Evolutionary conservation across 2,888 invertebrate genomes (phyloP).

Genomic region (Nymphalis c-album): DNA sequence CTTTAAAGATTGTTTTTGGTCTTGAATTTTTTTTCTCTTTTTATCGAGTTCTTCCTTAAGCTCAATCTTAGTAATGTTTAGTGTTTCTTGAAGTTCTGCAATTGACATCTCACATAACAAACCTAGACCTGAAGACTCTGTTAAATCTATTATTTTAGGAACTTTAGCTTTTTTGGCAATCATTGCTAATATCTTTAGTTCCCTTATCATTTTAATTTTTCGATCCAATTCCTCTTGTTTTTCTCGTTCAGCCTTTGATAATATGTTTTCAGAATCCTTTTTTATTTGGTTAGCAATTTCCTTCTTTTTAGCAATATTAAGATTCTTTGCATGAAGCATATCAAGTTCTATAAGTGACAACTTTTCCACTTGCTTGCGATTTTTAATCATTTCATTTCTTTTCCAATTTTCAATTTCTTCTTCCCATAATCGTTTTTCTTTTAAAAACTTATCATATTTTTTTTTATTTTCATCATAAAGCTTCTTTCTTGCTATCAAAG

Average conservation of each 20-base stretch:
- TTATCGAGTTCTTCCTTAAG: conserved; percentile 78
- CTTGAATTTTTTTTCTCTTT: conserved; percentile 69
- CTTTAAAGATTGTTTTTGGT: conserved; percentile 69
- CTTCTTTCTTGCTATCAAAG: conserved; percentile 79
- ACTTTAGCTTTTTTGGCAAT: conserved; percentile 76
- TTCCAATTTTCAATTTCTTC: conserved; percentile 78
- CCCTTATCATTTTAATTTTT: conserved; percentile 73
- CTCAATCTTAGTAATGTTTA: conserved; percentile 72
- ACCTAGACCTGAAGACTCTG: conserved; percentile 81
- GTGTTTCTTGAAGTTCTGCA: conserved; percentile 81
- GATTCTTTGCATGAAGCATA: conserved; percentile 58
- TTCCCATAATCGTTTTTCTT: conserved; percentile 73
- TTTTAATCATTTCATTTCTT: conserved; percentile 70
- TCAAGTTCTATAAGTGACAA: conserved; percentile 59
- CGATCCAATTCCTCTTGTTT: conserved; percentile 77
- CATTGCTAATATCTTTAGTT: conserved; percentile 73
- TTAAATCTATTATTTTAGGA: conserved; percentile 81
- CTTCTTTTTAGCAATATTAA: conserved; percentile 55
- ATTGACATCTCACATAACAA: conserved; percentile 85
- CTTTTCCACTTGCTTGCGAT: conserved; percentile 71
- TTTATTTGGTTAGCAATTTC: conserved; percentile 58
- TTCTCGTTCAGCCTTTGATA: conserved; percentile 64
- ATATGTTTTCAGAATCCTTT: conserved; percentile 56
- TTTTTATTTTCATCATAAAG: conserved; percentile 71
- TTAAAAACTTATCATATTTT: conserved; percentile 74